phyloP scores from a whole-genome alignment of 2,888 invertebrate species.

The Eustalomyia histrio region DNA sequence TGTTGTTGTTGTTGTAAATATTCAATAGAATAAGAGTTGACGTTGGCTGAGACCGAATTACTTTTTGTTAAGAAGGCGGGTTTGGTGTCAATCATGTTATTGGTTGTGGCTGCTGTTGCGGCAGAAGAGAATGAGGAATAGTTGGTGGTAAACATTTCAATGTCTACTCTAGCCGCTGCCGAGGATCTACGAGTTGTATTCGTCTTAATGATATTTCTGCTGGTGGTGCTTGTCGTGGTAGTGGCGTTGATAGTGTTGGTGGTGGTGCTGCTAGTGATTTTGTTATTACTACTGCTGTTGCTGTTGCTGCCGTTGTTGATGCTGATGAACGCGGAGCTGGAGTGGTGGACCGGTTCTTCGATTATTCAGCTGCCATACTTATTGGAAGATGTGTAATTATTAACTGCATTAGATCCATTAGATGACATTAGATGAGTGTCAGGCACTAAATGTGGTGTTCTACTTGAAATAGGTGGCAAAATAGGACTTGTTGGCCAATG shows the following conservation, averaged over 20 bases:
- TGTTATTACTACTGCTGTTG: conserved; percentile 32
- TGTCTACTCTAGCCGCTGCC: conserved; percentile 45
- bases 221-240: background rate
- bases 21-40: conserved; percentile 54
- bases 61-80: conserved; percentile 51
- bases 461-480: conserved; percentile 85
- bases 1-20: conserved; percentile 39
- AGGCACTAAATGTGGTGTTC: conserved; percentile 87
- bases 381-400: conserved; percentile 79
- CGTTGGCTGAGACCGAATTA: conserved; percentile 40
- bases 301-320: conserved; percentile 74
- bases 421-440: conserved; percentile 81
- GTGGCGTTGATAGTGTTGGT: background rate
- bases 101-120: conserved; percentile 19
- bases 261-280: no score
- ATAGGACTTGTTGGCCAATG: conserved; percentile 91
- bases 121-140: no score
- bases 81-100: conserved; percentile 37
- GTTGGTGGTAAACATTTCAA: conserved; percentile 55
- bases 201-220: background rate
- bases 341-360: conserved; percentile 73
- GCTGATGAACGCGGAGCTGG: conserved; percentile 70
- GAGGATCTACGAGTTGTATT: conserved; percentile 50
- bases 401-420: conserved; percentile 79
- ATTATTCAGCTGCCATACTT: conserved; percentile 80